Evolutionary conservation across 1,140 invertebrate species (phyloP), one percentile per base, ranked within the genome.

Genomic region (Triops cancriformis): DNA sequence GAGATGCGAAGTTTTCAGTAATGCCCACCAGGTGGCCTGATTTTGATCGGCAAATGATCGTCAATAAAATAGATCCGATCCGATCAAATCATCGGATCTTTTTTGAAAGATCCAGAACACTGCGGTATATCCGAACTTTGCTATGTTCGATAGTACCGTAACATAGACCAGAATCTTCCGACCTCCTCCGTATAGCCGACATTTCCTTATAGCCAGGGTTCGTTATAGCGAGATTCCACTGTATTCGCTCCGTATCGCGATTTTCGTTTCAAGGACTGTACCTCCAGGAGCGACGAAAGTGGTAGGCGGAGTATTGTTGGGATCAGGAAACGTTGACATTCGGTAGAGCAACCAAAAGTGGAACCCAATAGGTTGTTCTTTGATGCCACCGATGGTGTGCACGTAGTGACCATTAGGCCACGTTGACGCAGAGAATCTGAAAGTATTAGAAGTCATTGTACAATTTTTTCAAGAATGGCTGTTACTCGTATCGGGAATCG

Each of bases 381-480:
- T 92, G 80, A 91, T 91, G 1, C 92, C 92, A n/a, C 91, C 91
- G 72, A 95, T 85, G 4, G 93, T 94, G 84, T 95, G 93, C 28
- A 95, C 91, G 83, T 95, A 95, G 82, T 95, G 93, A 1, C 93
- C 93, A 82, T 94, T 94, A 1, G 93, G 93, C 93, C 93, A 95
- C 83, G 93, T 91, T 37, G 91, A 91, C 0, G 93, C 91, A 77
- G 90, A 89, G 82, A 93, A 93, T 81, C 91, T 88, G 82, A 64
- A 83, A 83, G 85, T n/a, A 78, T 72, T 42, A 43, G 18, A 7
- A 42, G 14, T 18, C 14, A 9, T 5, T 28, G 4, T 78, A 23
- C 18, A 12, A 42, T 18, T 43, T 26, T 9, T 75, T 1, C 4
- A 76, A 74, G 26, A 72, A 18, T 0, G n/a, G n/a, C n/a, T 26